Percentiles rank a stretch among this genome's conserved stretches.
Conservation (phyloP, 2,888 invertebrate species). For the Ptychoptera contaminata region DNA sequence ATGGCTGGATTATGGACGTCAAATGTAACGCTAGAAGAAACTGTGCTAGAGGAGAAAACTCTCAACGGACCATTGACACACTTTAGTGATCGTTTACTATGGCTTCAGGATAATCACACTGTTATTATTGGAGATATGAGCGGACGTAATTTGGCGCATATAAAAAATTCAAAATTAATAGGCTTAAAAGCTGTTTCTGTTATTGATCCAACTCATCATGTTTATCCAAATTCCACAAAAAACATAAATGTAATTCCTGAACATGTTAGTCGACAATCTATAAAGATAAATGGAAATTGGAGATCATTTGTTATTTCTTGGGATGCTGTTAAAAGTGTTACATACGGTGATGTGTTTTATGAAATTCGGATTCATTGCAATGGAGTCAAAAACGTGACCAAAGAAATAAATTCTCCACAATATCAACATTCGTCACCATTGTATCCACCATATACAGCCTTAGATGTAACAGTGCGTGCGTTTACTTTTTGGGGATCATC, state of each 20-base stretch:
- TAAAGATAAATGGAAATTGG: slow-evolving; percentile 59
- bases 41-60: slow-evolving; percentile 29
- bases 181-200: slow-evolving; percentile 55
- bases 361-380: slow-evolving; percentile 45
- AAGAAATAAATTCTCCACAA: slow-evolving; percentile 33
- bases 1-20: slow-evolving; percentile 43
- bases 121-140: slow-evolving; percentile 60
- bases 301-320: slow-evolving; percentile 72
- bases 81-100: slow-evolving; percentile 66
- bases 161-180: slow-evolving; percentile 45
- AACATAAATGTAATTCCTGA: slow-evolving; percentile 56
- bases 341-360: slow-evolving; percentile 69
- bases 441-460: slow-evolving; percentile 49
- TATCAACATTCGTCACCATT: slow-evolving; percentile 33
- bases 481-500: slow-evolving; percentile 77
- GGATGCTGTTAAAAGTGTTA: slow-evolving; percentile 56
- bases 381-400: slow-evolving; percentile 5
- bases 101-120: slow-evolving; percentile 60
- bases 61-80: slow-evolving; percentile 62
- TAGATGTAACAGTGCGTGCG: slow-evolving; percentile 61
- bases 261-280: slow-evolving; percentile 45
- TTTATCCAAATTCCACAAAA: slow-evolving; percentile 10
- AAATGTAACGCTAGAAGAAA: slow-evolving; percentile 16
- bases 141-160: slow-evolving; percentile 54
- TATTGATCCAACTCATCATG: slow-evolving; percentile 49